Conservation (phyloP, 1,140 invertebrate genomes). For the Heliconius himera region DNA sequence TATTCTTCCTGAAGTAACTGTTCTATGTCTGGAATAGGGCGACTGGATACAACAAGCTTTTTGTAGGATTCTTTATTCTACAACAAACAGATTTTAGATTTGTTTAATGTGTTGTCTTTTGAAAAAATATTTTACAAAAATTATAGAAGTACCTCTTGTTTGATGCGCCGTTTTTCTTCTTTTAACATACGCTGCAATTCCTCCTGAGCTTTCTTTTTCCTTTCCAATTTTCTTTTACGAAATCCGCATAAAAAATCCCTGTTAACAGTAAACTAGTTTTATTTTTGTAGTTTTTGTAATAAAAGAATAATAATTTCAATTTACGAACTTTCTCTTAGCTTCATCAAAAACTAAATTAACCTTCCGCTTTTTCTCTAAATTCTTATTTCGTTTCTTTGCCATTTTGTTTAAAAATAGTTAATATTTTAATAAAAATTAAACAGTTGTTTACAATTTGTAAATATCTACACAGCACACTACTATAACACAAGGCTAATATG, state of each 20-base stretch:
- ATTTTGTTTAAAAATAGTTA: conserved; percentile 40
- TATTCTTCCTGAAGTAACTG: conserved; percentile 85
- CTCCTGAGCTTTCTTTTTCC: conserved; percentile 87
- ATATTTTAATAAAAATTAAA: neutral
- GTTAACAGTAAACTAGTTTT: conserved; percentile 39
- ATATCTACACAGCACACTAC: neutral
- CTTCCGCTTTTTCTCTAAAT: conserved; percentile 68
- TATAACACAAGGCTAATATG: neutral
- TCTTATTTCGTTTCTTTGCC: conserved; percentile 69
- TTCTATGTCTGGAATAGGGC: conserved; percentile 85
- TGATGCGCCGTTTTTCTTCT: conserved; percentile 88
- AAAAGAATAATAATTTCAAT: neutral
- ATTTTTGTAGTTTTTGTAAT: conserved; percentile 8
- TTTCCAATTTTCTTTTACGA: conserved; percentile 88
- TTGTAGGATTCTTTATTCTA: conserved; percentile 86
- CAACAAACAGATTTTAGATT: conserved; percentile 46
- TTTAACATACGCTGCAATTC: conserved; percentile 86
- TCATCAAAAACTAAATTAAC: conserved; percentile 78
- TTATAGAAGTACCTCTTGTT: conserved; percentile 83
- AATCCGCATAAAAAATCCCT: conserved; percentile 89
- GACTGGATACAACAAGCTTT: conserved; percentile 84
- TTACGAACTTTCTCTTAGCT: conserved; percentile 71
- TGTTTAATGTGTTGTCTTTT: neutral
- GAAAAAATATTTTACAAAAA: neutral
- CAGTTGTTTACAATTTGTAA: neutral